Percentiles rank a stretch among this genome's conserved stretches.
Conservation (phyloP, 2,113 vertebrate species). For the Crotalus helleri region DNA sequence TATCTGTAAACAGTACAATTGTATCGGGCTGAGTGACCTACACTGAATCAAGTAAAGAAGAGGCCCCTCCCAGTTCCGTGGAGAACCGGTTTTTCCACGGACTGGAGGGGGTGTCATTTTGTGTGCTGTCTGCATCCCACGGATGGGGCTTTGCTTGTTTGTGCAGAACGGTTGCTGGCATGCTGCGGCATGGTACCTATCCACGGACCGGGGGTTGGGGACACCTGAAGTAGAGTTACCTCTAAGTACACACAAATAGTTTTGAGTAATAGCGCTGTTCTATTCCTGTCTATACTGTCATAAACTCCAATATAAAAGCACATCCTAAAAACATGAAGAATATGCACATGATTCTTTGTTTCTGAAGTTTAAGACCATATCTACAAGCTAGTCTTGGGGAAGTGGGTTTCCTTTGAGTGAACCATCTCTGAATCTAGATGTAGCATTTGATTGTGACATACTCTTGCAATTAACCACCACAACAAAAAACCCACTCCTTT, state of each 20-base stretch:
- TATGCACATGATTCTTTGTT: not conserved
- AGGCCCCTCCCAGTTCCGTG: too few species aligned
- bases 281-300: not conserved
- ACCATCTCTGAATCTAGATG: not conserved
- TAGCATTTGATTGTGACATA: not conserved
- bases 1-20: not conserved
- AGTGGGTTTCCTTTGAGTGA: not conserved
- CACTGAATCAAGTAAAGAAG: not conserved
- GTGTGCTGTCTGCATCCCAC: too few species aligned
- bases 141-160: too few species aligned
- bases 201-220: too few species aligned
- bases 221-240: not conserved
- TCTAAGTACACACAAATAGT: not conserved
- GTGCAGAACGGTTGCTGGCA: too few species aligned
- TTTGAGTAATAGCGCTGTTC: not conserved
- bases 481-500: not conserved
- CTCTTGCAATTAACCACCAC: not conserved
- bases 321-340: not conserved
- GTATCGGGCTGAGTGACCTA: not conserved
- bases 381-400: not conserved
- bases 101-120: too few species aligned
- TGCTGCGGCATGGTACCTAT: too few species aligned
- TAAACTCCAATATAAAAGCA: not conserved
- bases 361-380: not conserved
- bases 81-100: too few species aligned